Percentiles rank a stretch among this genome's conserved stretches.
Evolutionary conservation across 1,140 invertebrate species (phyloP).

Genomic region (Araneus ventricosus): DNA sequence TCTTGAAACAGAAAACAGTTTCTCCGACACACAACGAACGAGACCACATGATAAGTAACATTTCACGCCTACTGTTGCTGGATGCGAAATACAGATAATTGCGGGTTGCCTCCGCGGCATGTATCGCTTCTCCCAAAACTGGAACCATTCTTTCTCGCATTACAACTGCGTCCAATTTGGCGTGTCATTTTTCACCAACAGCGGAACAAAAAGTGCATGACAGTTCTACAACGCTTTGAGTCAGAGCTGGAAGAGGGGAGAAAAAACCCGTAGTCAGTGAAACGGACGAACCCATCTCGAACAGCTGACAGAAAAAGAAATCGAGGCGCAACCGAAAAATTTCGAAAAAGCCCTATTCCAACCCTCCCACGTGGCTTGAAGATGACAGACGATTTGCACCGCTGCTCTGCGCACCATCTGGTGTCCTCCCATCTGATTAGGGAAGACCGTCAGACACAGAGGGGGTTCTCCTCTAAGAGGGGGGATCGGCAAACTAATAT

Average conservation of each 20-base stretch:
- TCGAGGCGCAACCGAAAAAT: background rate
- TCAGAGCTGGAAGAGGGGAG: background rate
- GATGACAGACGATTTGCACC: slow-evolving; percentile 39
- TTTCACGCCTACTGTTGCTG: no score
- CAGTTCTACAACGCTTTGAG: background rate
- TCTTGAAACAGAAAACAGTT: no score
- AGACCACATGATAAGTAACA: no score
- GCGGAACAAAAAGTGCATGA: background rate
- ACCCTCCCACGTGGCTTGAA: slow-evolving; percentile 35
- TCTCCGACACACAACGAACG: no score
- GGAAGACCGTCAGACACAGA: background rate
- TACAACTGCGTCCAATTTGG: background rate
- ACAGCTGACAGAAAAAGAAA: slow-evolving; percentile 21
- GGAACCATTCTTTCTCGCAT: background rate
- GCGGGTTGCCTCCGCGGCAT: background rate
- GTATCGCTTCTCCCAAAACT: background rate
- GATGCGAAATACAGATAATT: background rate
- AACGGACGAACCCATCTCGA: background rate
- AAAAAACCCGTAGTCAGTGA: no score
- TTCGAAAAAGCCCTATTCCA: background rate
- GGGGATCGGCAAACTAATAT: slow-evolving; percentile 8
- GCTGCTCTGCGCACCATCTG: slow-evolving; percentile 28
- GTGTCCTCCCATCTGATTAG: slow-evolving; percentile 14
- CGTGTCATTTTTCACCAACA: slow-evolving; percentile 21
- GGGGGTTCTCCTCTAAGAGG: no score